phyloP scores from a whole-genome alignment of 2,888 invertebrate species.

The Caenorhabditis drosophilae region DNA sequence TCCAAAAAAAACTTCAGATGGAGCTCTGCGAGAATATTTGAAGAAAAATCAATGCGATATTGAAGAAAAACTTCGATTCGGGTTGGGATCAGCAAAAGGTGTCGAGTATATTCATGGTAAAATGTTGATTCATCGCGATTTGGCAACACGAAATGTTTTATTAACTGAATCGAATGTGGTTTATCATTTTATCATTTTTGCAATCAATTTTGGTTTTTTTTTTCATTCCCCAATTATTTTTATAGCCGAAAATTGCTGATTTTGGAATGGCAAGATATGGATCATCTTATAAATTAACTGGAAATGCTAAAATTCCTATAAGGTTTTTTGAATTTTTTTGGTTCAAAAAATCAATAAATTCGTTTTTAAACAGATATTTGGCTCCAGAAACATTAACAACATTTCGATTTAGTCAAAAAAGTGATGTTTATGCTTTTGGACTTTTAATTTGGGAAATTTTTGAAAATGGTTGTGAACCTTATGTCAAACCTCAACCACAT shows the following conservation, averaged over 20 bases:
- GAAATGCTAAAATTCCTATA: not conserved
- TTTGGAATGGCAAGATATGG: slow-evolving; percentile 9
- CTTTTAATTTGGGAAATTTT: slow-evolving; percentile 28
- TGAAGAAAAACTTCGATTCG: slow-evolving; percentile 3
- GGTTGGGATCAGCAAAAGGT: slow-evolving; percentile 27
- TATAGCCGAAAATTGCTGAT: slow-evolving; percentile 8
- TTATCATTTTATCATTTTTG: too few species aligned
- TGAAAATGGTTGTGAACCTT: slow-evolving; percentile 26
- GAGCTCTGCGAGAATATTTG: slow-evolving; percentile 3
- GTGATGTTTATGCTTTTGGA: slow-evolving; percentile 29
- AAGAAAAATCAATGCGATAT: slow-evolving; percentile 2
- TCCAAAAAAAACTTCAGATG: too few species aligned
- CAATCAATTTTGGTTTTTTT: slow-evolving; percentile 5
- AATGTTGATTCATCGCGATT: slow-evolving; percentile 36
- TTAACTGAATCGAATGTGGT: not conserved
- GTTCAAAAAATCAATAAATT: too few species aligned
- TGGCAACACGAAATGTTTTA: slow-evolving; percentile 43
- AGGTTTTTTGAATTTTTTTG: too few species aligned
- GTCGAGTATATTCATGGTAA: slow-evolving; percentile 36
- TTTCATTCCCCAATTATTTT: too few species aligned
- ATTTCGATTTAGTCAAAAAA: slow-evolving; percentile 12
- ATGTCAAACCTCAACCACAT: slow-evolving; percentile 29
- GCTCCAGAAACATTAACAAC: slow-evolving; percentile 19
- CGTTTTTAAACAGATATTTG: slow-evolving; percentile 19
- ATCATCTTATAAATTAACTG: slow-evolving; percentile 1